Evolutionary conservation across 2,797 vertebrate species (phyloP).

Genomic region (Pseudochaenichthys georgianus): DNA sequence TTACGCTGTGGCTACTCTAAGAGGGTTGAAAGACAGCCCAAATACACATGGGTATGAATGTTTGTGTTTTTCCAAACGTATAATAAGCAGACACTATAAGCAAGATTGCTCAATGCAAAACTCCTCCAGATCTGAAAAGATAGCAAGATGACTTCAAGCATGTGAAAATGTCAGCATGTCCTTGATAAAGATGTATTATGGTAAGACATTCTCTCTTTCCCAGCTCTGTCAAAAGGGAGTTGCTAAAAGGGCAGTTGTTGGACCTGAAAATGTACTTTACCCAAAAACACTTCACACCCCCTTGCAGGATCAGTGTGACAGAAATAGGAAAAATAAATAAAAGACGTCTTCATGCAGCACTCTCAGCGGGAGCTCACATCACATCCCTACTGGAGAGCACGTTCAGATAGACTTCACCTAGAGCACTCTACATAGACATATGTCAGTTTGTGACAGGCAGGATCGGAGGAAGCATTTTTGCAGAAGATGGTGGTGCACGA

Average conservation of each 20-base stretch:
- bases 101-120: slow-evolving; percentile 12
- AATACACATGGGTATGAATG: not conserved
- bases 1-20: slow-evolving; percentile 8
- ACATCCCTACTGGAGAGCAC: slow-evolving; percentile 43
- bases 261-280: slow-evolving; percentile 57
- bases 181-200: slow-evolving; percentile 63
- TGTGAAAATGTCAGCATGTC: slow-evolving; percentile 61
- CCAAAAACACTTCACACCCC: slow-evolving; percentile 57
- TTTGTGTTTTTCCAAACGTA: slow-evolving; percentile 18
- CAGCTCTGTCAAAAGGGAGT: slow-evolving; percentile 53
- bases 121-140: slow-evolving; percentile 31
- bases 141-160: slow-evolving; percentile 31
- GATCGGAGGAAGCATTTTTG: slow-evolving; percentile 24
- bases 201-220: slow-evolving; percentile 38
- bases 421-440: slow-evolving; percentile 41
- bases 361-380: slow-evolving; percentile 49
- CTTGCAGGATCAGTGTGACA: slow-evolving; percentile 50
- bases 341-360: slow-evolving; percentile 41
- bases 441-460: slow-evolving; percentile 20
- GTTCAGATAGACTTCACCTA: slow-evolving; percentile 46
- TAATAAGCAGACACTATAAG: slow-evolving; percentile 19
- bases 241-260: slow-evolving; percentile 58
- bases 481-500: not conserved
- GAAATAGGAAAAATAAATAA: slow-evolving; percentile 62
- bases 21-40: slow-evolving; percentile 16